Evolutionary conservation across 1,140 invertebrate genomes (phyloP).

Genomic region (Proctacanthus coquilletti): DNA sequence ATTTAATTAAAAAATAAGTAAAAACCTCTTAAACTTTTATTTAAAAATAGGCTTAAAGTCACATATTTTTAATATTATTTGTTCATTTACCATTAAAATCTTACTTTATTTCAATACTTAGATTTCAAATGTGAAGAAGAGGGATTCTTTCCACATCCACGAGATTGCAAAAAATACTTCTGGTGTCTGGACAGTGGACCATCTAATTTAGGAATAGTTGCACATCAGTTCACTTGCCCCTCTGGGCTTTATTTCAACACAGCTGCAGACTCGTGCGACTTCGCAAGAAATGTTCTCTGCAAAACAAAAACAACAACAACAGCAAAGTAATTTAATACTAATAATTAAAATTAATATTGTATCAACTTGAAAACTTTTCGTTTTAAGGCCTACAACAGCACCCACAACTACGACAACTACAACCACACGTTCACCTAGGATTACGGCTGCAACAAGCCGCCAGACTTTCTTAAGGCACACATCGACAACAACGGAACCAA

Average conservation of each 20-base stretch:
- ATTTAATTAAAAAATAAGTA: conserved; percentile 6
- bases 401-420: conserved; percentile 33
- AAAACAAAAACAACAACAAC: conserved; percentile 36
- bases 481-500: conserved; percentile 24
- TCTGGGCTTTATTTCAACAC: conserved; percentile 85
- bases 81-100: conserved; percentile 1
- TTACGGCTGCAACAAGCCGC: conserved; percentile 28
- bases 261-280: conserved; percentile 80
- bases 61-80: conserved; percentile 5
- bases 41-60: conserved; percentile 1
- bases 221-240: conserved; percentile 86
- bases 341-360: conserved; percentile 3
- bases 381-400: conserved; percentile 32
- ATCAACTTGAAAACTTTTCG: neutral
- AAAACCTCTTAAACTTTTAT: neutral
- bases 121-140: conserved; percentile 87
- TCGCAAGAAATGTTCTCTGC: conserved; percentile 74
- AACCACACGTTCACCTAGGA: conserved; percentile 25
- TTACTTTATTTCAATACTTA: too few relatives aligned
- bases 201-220: conserved; percentile 74
- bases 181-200: conserved; percentile 85
- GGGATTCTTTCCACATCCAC: conserved; percentile 84
- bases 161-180: conserved; percentile 88
- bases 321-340: conserved; percentile 14
- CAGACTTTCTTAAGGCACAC: conserved; percentile 20